Conservation (phyloP, 2,888 invertebrate genomes). For the Rhyacophila evoluta region DNA sequence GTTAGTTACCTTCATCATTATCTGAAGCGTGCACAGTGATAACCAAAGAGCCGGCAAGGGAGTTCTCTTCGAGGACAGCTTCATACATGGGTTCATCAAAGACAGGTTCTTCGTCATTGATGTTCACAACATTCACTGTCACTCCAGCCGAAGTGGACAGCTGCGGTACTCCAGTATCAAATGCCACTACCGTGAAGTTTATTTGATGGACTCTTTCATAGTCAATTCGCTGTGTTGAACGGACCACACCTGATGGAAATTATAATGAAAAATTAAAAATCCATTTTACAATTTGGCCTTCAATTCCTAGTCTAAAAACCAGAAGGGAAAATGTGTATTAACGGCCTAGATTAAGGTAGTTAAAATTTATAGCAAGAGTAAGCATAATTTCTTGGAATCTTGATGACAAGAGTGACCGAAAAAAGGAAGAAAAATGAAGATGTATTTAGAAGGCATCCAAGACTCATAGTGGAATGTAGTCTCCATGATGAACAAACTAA, state of each 20-base stretch:
- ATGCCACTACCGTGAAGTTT: constrained; percentile 84
- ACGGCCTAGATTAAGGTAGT: no score
- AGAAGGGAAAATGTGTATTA: no score
- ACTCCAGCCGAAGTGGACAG: constrained; percentile 83
- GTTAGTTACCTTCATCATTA: constrained; percentile 78
- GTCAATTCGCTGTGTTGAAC: constrained; percentile 82
- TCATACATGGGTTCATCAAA: constrained; percentile 79
- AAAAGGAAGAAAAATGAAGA: no score
- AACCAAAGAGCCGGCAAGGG: constrained; percentile 78
- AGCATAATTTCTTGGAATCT: no score
- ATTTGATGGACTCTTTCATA: constrained; percentile 83
- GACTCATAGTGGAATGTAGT: no score
- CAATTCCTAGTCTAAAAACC: no score
- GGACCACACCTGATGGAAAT: constrained; percentile 79
- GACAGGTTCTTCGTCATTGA: constrained; percentile 89
- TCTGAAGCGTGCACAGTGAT: constrained; percentile 82
- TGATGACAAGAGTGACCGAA: no score
- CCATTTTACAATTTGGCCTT: no score
- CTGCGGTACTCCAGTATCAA: constrained; percentile 89
- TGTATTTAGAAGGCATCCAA: no score
- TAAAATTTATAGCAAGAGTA: no score
- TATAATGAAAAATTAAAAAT: no score
- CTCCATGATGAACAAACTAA: no score
- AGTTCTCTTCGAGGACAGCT: constrained; percentile 81
- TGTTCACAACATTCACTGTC: constrained; percentile 81